Base-by-base conservation (phyloP, 2,113 vertebrate species). In the Hemichromis elongatus region DNA sequence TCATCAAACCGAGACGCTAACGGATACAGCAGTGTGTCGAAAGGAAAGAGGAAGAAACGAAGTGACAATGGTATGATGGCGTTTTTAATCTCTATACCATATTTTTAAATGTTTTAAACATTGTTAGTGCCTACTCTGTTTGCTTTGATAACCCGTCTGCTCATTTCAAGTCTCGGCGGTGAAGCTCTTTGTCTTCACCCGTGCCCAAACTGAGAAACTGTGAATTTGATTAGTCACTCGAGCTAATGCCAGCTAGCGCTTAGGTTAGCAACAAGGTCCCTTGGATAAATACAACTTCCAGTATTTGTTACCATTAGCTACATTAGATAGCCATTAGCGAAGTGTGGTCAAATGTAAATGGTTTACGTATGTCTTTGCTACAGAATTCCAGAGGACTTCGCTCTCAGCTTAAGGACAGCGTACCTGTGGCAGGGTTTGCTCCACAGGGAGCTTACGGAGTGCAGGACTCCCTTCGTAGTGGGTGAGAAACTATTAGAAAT, bases 321-420 rank as follows among this genome's bases (percentile, higher is more conserved):
- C 30, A 61, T 11, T 61, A 35, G 7, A 70, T 70, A 26, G 8
- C 37, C 13, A 26, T 7, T 33, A 6, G 4, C n/a, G 13, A 3
- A 19, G 16, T 14, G 13, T 28, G 18, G 28, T 2, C 7, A 16
- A 1, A 9, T 37, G 1, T 79, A 7, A 30, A 81, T 3, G 9
- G 0, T 26, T 28, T 53, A 14, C 40, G 5, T 33, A 19, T 70
- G 7, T 78, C 3, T 50, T 7, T 8, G 50, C 86, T 57, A 2
- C 91, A 99, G 98, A 96, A 99, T 89, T 93, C 96, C 83, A 96
- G 98, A 95, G 98, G 97, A 24, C 80, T 96, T 83, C 89, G 95
- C 88, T 97, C 97, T 61, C 96, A 99, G 89, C 92, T 98, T 81
- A 98, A 97, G 90, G 97, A 98, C 94, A 97, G 95, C 59, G 96